phyloP scores from a whole-genome alignment of 2,113 vertebrate species.

The Miniopterus natalensis region DNA sequence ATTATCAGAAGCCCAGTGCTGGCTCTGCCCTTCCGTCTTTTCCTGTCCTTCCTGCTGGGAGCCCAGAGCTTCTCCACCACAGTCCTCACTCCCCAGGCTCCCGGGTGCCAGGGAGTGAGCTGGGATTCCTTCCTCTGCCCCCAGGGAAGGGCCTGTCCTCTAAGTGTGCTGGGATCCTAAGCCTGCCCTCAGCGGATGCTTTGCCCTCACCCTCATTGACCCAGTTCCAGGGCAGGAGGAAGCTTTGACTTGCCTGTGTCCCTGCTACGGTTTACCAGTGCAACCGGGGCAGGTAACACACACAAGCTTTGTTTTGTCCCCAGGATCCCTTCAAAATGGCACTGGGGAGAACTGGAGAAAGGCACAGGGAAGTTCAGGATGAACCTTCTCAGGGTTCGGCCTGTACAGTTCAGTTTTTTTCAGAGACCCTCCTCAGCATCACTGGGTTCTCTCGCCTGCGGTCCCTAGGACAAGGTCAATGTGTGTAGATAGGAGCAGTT shows the following conservation, averaged over 20 bases:
- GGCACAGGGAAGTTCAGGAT: background rate
- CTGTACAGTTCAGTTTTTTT: background rate
- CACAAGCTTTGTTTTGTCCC: background rate
- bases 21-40: background rate
- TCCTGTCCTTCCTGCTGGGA: background rate
- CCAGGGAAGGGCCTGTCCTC: background rate
- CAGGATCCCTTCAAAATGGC: background rate
- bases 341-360: background rate
- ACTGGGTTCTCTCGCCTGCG: background rate
- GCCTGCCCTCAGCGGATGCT: background rate
- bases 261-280: background rate
- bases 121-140: background rate
- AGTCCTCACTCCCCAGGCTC: background rate
- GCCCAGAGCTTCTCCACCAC: background rate
- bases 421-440: background rate
- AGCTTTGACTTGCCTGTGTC: background rate
- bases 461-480: background rate
- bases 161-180: background rate
- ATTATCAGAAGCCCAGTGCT: background rate
- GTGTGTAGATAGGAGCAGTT: background rate
- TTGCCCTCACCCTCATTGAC: background rate
- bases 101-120: constrained; percentile 43
- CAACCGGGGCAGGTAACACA: background rate
- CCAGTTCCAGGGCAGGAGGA: background rate
- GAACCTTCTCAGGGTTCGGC: background rate